Evolutionary conservation across 2,797 vertebrate genomes (phyloP).

Genomic region (Chaetodon trifasciatus): DNA sequence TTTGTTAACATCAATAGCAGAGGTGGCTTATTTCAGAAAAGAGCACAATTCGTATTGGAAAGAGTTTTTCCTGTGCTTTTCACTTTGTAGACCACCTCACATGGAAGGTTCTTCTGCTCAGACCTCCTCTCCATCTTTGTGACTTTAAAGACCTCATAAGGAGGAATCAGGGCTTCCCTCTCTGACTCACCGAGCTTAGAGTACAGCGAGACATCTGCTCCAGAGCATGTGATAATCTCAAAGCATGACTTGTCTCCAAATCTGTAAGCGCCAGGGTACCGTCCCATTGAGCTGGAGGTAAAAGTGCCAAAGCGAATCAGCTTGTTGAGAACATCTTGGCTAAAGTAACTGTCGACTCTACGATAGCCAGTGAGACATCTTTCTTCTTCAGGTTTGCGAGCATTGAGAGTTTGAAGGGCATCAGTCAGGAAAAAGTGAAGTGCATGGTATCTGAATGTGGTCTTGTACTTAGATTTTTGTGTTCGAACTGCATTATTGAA

Average conservation of each 20-base stretch:
- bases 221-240: conserved; percentile 54
- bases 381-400: conserved; percentile 9
- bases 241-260: conserved; percentile 69
- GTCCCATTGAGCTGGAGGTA: conserved; percentile 56
- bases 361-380: conserved; percentile 52
- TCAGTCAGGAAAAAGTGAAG: conserved; percentile 67
- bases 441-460: conserved; percentile 52
- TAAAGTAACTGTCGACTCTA: conserved; percentile 40
- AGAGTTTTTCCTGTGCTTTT: conserved; percentile 17
- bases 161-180: conserved; percentile 66
- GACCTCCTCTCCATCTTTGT: conserved; percentile 29
- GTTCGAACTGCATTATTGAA: conserved; percentile 64
- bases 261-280: background rate
- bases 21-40: conserved; percentile 19
- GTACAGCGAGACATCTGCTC: conserved; percentile 61
- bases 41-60: conserved; percentile 60
- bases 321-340: conserved; percentile 40
- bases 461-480: conserved; percentile 43
- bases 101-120: conserved; percentile 28
- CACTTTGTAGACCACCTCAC: conserved; percentile 64
- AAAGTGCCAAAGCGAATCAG: conserved; percentile 65
- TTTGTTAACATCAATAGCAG: background rate
- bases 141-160: conserved; percentile 69
- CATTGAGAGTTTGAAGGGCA: conserved; percentile 55
- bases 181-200: conserved; percentile 42